Conservation (phyloP, 2,888 invertebrate species). For the Ophion ventricosus region DNA sequence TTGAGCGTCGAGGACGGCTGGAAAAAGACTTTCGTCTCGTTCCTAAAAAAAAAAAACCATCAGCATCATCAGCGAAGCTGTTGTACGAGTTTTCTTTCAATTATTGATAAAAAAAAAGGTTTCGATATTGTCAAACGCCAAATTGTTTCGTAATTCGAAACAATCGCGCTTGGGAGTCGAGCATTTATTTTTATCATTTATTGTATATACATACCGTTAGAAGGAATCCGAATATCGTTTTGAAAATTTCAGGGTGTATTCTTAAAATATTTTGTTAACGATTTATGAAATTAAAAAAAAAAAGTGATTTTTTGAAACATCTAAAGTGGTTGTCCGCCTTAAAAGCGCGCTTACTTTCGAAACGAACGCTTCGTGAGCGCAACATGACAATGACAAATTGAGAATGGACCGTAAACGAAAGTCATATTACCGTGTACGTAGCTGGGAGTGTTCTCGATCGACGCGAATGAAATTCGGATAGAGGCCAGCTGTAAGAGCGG, state of each 20-base stretch:
- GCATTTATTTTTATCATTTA: too few relatives aligned
- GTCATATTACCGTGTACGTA: constrained; percentile 86
- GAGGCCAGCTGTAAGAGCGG: constrained; percentile 93
- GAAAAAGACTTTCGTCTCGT: constrained; percentile 87
- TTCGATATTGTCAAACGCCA: not conserved
- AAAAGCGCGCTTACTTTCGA: too few relatives aligned
- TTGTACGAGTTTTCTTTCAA: not conserved
- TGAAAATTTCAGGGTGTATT: too few relatives aligned
- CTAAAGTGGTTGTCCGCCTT: too few relatives aligned
- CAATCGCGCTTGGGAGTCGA: too few relatives aligned
- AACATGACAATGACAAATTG: not conserved
- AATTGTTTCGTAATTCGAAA: not conserved
- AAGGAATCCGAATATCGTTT: too few relatives aligned
- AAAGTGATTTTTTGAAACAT: too few relatives aligned
- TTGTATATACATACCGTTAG: too few relatives aligned
- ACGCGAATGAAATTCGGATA: constrained; percentile 95
- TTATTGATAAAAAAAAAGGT: not conserved
- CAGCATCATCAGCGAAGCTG: not conserved
- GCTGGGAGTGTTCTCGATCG: constrained; percentile 86
- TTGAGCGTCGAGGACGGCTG: constrained; percentile 87
- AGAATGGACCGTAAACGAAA: not conserved
- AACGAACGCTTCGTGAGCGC: too few relatives aligned
- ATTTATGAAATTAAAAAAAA: too few relatives aligned
- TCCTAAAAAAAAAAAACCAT: constrained; percentile 80
- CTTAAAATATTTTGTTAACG: too few relatives aligned